Base-by-base conservation (phyloP, 2,113 vertebrate genomes). In the Cebidichthys violaceus region DNA sequence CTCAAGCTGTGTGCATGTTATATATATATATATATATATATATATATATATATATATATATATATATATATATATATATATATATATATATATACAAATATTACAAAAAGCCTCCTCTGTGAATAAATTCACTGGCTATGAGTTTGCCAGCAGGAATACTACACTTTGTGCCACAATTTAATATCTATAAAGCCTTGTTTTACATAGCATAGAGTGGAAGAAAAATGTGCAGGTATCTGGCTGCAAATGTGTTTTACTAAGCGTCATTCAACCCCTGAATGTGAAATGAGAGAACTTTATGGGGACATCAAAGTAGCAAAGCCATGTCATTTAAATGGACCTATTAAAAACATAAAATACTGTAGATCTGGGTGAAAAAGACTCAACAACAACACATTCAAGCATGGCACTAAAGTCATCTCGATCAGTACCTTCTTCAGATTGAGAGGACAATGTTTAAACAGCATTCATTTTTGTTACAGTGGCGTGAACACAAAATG, bases 381-480 rank as follows among this genome's bases (percentile, higher is more conserved):
- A 47, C 17, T 1, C 4, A 1, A 47, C 45, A 47, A 47, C 45
- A 47, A 47, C 45, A 47, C 45, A 4, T 18, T 47, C 17, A 47
- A 47, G 17, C 45, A 17, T 47, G 64, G 22, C 14, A 60, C 35
- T 61, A 59, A 68, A 17, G 59, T 59, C 11, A 74, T 45, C 8
- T 54, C 59, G 6, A 22, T 11, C 78, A 79, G 57, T 27, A n/a
- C 66, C 41, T 70, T 5, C 72, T 87, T 91, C 88, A 88, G 79
- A 86, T 64, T 60, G 67, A 70, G 47, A 72, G 76, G 29, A 70
- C 43, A 43, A 50, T 70, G 69, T 47, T 79, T 64, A 79, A 79
- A 66, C 75, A 70, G 52, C 84, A 88, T 88, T 79, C 82, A 85
- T 90, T 90, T 90, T 84, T 88, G 86, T 78, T 15, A 27, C 1